Evolutionary conservation across 2,797 vertebrate genomes (phyloP), one percentile per base, ranked within the genome.

Genomic region (Phataginus tricuspis): DNA sequence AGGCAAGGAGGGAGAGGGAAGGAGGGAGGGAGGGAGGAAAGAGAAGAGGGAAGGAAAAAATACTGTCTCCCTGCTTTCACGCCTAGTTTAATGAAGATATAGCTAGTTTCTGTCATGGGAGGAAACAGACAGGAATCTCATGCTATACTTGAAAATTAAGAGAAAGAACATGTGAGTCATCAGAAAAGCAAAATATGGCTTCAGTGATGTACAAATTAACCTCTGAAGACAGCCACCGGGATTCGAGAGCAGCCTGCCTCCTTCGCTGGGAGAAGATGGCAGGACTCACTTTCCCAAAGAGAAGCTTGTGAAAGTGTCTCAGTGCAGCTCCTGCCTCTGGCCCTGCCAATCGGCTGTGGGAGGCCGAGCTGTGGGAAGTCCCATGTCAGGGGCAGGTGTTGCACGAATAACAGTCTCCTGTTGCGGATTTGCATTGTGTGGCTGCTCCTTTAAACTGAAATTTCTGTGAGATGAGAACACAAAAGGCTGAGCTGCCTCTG

Each of bases 61-160:
- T 11, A 5, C 3, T 1, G 10, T n/a, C 11, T 29, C 23, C 1
- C 7, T 4, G 34, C 0, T 0, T n/a, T 31, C 55, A 10, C 19
- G 31, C 1, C 66, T 19, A 7, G 13, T 31, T 86, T 34, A 16
- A 72, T 55, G 27, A 74, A 69, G 11, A 29, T 2, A 3, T 2
- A 66, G 49, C 55, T 42, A 7, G 61, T 9, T 49, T 64, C 25
- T 45, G 72, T 64, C 27, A 21, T 2, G 51, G 4, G 14, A 34
- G 72, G 61, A 9, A 37, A 13, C 34, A 51, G 19, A n/a, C 21
- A 5, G 25, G 21, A 25, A 55, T 59, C 13, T 23, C 23, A 61
- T 0, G 5, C 29, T 86, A 27, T 10, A 29, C 39, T 75, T 29
- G 12, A 11, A 74, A 53, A 27, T 53, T 55, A 39, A 77, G 77